Evolutionary conservation across 2,888 invertebrate genomes (phyloP).

Genomic region (Nemotelus pantherinus): DNA sequence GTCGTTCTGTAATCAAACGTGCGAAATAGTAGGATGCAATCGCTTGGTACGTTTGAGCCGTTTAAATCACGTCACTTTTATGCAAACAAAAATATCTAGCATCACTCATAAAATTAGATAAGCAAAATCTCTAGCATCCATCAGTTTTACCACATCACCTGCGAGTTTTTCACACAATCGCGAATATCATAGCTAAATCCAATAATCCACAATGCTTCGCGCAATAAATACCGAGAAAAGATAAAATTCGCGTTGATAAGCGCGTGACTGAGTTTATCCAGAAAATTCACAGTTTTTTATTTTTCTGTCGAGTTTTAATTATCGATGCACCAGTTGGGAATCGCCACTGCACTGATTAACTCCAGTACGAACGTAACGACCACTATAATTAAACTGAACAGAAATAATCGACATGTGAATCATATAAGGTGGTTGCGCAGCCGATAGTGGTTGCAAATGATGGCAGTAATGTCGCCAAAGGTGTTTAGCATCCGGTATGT

Average conservation of each 20-base stretch:
- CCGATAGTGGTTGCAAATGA: conserved; percentile 16
- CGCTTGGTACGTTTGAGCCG: too few relatives aligned
- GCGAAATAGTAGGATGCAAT: too few relatives aligned
- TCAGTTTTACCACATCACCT: too few relatives aligned
- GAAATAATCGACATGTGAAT: conserved; percentile 45
- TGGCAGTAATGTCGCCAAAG: conserved; percentile 24
- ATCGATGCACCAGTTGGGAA: conserved; percentile 25
- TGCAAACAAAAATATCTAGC: conserved; percentile 5
- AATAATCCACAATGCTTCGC: not conserved
- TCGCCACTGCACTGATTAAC: conserved; percentile 33
- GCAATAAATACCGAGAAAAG: conserved; percentile 14
- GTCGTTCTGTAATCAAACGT: too few relatives aligned
- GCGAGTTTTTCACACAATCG: too few relatives aligned
- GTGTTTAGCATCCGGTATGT: conserved; percentile 21
- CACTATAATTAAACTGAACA: conserved; percentile 48
- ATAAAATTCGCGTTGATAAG: not conserved
- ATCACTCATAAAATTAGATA: conserved; percentile 9
- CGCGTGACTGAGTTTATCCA: conserved; percentile 2
- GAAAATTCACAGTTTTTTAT: not conserved
- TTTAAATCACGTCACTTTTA: conserved; percentile 19
- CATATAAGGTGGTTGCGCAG: conserved; percentile 33
- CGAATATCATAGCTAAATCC: too few relatives aligned
- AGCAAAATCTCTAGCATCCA: not conserved
- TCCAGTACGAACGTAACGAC: conserved; percentile 45
- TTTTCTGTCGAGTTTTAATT: not conserved